Base-by-base conservation (phyloP, 2,888 invertebrate genomes). In the Amiota mariae region DNA sequence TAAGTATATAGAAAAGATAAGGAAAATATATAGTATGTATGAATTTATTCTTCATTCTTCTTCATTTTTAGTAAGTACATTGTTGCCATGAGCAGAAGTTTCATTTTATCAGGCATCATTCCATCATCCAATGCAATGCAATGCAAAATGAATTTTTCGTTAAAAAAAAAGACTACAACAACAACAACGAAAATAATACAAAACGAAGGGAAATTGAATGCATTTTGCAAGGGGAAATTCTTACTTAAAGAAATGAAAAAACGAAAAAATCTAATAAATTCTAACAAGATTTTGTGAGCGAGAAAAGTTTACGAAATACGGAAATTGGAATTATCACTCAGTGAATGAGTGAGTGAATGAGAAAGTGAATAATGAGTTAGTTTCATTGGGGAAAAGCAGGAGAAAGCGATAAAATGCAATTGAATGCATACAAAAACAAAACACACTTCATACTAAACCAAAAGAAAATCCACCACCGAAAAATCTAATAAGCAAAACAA, bases 241-340 rank as follows among this genome's bases (percentile, higher is more conserved):
- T 85, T 85, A 86, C 82, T 36, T 36, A 82, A 86, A 82, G 86
- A 80, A 48, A 12, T 20, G 49, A 36, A 36, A 36, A 36, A 24
- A 24, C 48, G 79, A 75, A 78, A 79, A 81, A 85, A 81, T 85
- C 85, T 78, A 85, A 85, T 87, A 85, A 85, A 81, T 85, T 87
- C 86, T 84, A 87, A 87, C 87, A 85, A 85, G 85, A 85, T 84
- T 85, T 84, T 83, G 78, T 84, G 84, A 75, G 80, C n/a, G 73
- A 73, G 11, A 54, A 56, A n/a, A 68, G 56, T 36, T 36, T 36
- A 36, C 74, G 54, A 51, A 12, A 51, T 66, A 64, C 56, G 15
- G n/a, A 6, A 36, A 36, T 36, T 36, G 47, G 46, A 56, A 10
- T 67, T 20, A 13, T 20, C 12, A 11, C 54, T 10, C 12, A 48